Evolutionary conservation across 2,113 vertebrate genomes (phyloP), one percentile per base, ranked within the genome.

Genomic region (Glareola pratincola): DNA sequence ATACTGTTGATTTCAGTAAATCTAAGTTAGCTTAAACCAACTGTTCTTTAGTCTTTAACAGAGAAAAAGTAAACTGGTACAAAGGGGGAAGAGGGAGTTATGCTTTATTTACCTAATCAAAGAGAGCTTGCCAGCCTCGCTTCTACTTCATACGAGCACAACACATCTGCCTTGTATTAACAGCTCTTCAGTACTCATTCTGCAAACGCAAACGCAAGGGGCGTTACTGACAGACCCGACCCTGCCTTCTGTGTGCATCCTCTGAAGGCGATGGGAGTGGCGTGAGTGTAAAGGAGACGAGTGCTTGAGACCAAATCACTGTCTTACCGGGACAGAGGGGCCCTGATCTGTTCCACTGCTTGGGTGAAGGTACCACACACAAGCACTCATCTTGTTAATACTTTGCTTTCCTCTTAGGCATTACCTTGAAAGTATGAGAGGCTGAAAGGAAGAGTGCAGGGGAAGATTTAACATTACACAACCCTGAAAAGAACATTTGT

Each of bases 41-140:
- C 36, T 16, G 9, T 6, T 88, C 8, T 34, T 81, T 90, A 48
- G 14, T 60, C 14, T 34, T 56, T 77, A 56, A 48, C 23, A 76
- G 43, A 66, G 14, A 29, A 8, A 59, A 63, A 86, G 30, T 50
- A 37, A 81, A 62, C 23, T 23, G 26, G 4, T 8, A 43, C 8
- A 50, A 53, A 83, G 3, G 0, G 1, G 2, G 6, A 10, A 45
- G 5, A 1, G 5, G 8, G 10, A 6, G 5, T 7, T 54, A 60
- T 41, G 12, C 18, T 71, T 76, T 78, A 39, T 87, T 67, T 67
- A 26, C n/a, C 32, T 47, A 45, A 54, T 12, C 34, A 59, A 48
- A 83, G 29, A 36, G 34, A 89, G 21, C 7, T 64, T 84, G 34
- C 43, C 51, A 63, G n/a, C 15, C 19, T 32, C 6, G 8, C 34